Evolutionary conservation across 2,113 vertebrate species (phyloP), one percentile per base, ranked within the genome.

Genomic region (Hiodon alosoides): DNA sequence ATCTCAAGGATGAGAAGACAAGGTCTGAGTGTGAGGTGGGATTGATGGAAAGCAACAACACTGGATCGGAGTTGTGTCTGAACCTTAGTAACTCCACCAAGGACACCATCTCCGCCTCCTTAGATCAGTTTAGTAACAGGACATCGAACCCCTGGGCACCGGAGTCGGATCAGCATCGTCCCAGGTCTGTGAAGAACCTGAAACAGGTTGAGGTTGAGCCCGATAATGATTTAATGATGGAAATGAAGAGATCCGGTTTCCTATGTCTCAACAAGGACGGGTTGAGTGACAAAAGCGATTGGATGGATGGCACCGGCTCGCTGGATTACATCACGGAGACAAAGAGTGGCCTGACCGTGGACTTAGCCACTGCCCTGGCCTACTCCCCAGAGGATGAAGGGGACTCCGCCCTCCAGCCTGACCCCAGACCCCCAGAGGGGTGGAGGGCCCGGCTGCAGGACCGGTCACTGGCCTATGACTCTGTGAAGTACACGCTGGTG

Each of bases 401-500:
- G 58, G 91, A 93, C 0, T 86, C 91, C 6, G 91, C 86, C 83
- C 75, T 89, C 55, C 87, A 83, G 60, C 77, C 83, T 67, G 65
- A 89, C 71, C 79, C 85, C 75, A 79, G 87, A 16, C 60, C 70
- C 57, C 69, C 64, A 46, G 91, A 86, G 48, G 65, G 65, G 72
- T 53, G 70, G 3, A 79, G 82, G 82, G 84, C 85, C 2, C 83
- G 79, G 3, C 88, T 80, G 7, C 80, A 92, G 83, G 93, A 94
- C 13, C 91, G 92, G 55, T 91, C 85, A n/a, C 77, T 91, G 76
- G 94, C 87, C 5, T 97, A 96, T 6, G 95, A 98, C 60, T 91
- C 94, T 0, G 86, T 96, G 54, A 99, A 98, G 86, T 96, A 98
- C 90, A 98, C 96, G 2, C 86, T 98, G 80, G 95, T 97, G 82